These are phyloP conservation scores for Struthio camelus DNA, from an alignment of 2,113 vertebrate species.

Conservation along the genomic window DNA sequence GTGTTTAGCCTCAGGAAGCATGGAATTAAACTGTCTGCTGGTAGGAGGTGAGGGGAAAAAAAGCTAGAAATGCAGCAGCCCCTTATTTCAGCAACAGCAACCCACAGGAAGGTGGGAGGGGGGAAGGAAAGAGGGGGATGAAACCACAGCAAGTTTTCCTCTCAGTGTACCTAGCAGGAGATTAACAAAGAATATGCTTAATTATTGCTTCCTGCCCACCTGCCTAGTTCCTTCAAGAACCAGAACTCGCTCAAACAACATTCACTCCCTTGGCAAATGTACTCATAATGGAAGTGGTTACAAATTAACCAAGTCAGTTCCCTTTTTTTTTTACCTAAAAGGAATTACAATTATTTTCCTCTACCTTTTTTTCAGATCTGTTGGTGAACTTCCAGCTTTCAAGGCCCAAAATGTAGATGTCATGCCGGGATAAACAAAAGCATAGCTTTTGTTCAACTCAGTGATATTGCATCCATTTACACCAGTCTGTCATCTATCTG, in stretches of 20 bases:
- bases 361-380: not conserved
- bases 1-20: conserved; percentile 36
- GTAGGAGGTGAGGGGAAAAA: not conserved
- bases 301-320: conserved; percentile 42
- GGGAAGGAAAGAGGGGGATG: not conserved
- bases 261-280: conserved; percentile 31
- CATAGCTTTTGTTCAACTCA: conserved; percentile 9
- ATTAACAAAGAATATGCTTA: conserved; percentile 58
- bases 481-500: conserved; percentile 44
- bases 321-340: conserved; percentile 3
- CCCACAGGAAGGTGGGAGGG: not conserved
- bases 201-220: conserved; percentile 65
- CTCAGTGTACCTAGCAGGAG: conserved; percentile 48
- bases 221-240: conserved; percentile 38
- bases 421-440: conserved; percentile 11
- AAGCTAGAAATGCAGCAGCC: not conserved
- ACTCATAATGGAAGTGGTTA: conserved; percentile 29
- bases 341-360: not conserved
- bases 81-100: not conserved
- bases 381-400: not conserved
- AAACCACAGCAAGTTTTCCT: conserved; percentile 40
- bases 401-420: not conserved
- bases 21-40: conserved; percentile 38
- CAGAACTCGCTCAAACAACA: conserved; percentile 40
- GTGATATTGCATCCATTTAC: not conserved